Conservation (phyloP, 30 jellyfish, hydroid and myxozoan species). For the Calvadosia cruxmelitensis region DNA sequence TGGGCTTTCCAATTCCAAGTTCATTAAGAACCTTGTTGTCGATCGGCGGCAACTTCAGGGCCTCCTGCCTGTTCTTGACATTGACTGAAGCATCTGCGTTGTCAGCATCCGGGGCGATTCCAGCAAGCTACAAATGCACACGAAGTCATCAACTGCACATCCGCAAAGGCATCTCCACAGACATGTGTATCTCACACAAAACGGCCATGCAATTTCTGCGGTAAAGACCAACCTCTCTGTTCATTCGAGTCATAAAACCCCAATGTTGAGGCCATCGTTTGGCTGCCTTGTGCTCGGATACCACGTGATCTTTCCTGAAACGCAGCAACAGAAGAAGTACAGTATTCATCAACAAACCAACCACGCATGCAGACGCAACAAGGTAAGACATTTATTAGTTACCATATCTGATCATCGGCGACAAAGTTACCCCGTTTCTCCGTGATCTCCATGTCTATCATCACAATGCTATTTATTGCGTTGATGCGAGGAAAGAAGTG, state of each 20-base stretch:
- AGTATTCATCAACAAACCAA: not conserved
- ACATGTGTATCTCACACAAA: no score
- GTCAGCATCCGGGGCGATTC: not conserved
- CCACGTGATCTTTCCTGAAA: constrained; percentile 72
- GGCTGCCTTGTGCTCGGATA: constrained; percentile 64
- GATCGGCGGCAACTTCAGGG: constrained; percentile 69
- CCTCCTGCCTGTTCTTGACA: constrained; percentile 42
- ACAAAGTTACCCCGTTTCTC: constrained; percentile 63
- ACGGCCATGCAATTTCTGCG: no score
- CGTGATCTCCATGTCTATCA: no score
- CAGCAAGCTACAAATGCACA: not conserved
- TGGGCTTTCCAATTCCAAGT: constrained; percentile 43
- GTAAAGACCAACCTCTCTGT: no score
- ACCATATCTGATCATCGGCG: constrained; percentile 72
- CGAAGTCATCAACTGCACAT: no score
- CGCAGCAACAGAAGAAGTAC: not conserved
- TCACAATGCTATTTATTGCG: no score
- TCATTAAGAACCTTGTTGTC: constrained; percentile 33
- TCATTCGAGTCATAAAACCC: constrained; percentile 57
- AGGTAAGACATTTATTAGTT: not conserved
- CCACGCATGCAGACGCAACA: not conserved
- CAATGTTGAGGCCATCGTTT: constrained; percentile 82
- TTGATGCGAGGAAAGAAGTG: no score
- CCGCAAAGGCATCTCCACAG: no score
- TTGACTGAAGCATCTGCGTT: not conserved